Conservation (phyloP, 2,888 invertebrate genomes). For the Synergus gifuensis region DNA sequence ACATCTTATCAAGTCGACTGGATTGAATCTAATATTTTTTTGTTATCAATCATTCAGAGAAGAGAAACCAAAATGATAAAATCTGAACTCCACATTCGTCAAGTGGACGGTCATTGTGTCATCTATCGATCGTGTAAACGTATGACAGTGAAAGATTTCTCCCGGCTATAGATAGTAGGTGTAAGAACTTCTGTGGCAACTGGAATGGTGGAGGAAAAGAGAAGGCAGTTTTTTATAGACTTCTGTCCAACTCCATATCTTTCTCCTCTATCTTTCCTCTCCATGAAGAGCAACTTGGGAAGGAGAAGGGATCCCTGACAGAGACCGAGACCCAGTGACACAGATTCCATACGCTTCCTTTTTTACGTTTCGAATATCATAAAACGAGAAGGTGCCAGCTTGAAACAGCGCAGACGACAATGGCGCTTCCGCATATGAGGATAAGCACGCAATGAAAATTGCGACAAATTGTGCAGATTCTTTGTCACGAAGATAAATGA, state of each 20-base stretch:
- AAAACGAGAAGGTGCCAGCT: constrained; percentile 71
- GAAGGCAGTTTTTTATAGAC: constrained; percentile 57
- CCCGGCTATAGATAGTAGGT: constrained; percentile 19
- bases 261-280: constrained; percentile 2
- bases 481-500: not conserved
- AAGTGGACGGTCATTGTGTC: constrained; percentile 9
- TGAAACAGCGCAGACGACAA: constrained; percentile 71
- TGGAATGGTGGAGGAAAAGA: constrained; percentile 46
- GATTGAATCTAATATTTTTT: not conserved
- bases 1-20: not conserved
- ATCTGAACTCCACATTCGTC: constrained; percentile 3
- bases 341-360: constrained; percentile 74
- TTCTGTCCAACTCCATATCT: constrained; percentile 43
- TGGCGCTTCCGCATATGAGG: constrained; percentile 46
- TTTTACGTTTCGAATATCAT: constrained; percentile 77
- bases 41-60: not conserved
- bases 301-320: constrained; percentile 55
- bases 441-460: constrained; percentile 15
- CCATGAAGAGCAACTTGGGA: constrained; percentile 20
- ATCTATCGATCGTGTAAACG: not conserved
- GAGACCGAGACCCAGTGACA: constrained; percentile 75
- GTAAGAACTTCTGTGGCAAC: constrained; percentile 44
- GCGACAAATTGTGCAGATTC: constrained; percentile 22
- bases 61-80: not conserved
- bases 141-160: constrained; percentile 7